Percentiles rank a stretch among this genome's conserved stretches.
Evolutionary conservation across 2,797 vertebrate genomes (phyloP).

Genomic region (Cossypha dichroa): DNA sequence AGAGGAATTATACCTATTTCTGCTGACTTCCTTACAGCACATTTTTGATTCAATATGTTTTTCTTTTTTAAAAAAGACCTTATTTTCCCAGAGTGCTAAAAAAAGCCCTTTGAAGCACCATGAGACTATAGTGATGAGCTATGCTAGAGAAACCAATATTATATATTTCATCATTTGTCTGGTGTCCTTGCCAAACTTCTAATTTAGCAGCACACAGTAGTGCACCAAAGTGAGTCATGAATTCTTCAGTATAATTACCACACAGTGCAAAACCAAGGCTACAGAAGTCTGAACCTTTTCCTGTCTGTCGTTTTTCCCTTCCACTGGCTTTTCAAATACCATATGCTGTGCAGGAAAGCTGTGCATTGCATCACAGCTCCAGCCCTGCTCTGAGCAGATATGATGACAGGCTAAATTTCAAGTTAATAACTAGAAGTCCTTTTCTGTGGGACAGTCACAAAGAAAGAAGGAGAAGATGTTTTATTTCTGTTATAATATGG

Average conservation of each 20-base stretch:
- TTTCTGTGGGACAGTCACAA: background rate
- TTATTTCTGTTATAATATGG: background rate
- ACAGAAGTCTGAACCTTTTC: constrained; percentile 67
- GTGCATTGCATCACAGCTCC: background rate
- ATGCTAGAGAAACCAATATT: constrained; percentile 50
- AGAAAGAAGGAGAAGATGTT: background rate
- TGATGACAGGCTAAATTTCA: background rate
- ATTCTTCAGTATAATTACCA: constrained; percentile 68
- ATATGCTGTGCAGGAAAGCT: constrained; percentile 23
- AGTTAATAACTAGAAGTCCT: background rate
- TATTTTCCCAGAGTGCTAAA: constrained; percentile 22
- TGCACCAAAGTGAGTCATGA: constrained; percentile 70
- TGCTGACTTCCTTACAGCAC: background rate
- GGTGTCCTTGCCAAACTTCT: constrained; percentile 58
- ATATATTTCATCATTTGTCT: constrained; percentile 62
- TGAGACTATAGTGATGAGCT: constrained; percentile 12
- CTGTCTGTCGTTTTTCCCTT: constrained; percentile 58
- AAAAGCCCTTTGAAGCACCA: constrained; percentile 2
- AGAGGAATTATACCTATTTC: background rate
- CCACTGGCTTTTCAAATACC: background rate
- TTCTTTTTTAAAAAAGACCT: background rate
- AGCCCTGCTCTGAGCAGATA: background rate
- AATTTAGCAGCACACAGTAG: constrained; percentile 62
- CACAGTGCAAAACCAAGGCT: constrained; percentile 51
- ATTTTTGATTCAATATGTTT: background rate